phyloP scores from a whole-genome alignment of 2,797 vertebrate species.

The Xyrichtys novacula region DNA sequence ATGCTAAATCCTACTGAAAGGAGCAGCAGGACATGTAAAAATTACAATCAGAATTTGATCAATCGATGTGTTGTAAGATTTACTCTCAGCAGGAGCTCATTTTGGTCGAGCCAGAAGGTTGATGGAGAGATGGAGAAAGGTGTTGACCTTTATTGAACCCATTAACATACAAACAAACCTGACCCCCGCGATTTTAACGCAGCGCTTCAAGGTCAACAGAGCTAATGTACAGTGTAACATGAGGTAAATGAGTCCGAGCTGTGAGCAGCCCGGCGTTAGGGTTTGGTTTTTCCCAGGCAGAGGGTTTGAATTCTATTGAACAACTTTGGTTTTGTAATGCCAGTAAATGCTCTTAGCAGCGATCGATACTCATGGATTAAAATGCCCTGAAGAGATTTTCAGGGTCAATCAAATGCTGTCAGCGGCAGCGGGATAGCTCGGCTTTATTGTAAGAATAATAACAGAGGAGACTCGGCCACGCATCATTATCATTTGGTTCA shows the following conservation, averaged over 20 bases:
- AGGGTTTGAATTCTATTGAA: conserved; percentile 46
- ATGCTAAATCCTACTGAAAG: not conserved
- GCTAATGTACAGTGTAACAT: conserved; percentile 2
- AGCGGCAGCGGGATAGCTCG: not conserved
- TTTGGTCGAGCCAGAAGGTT: conserved; percentile 15
- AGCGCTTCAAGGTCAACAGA: conserved; percentile 50
- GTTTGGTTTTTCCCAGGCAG: conserved; percentile 28
- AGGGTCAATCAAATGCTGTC: conserved; percentile 57
- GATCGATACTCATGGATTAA: conserved; percentile 61
- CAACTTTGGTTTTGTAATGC: conserved; percentile 47
- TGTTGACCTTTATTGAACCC: conserved; percentile 44
- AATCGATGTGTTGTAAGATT: not conserved
- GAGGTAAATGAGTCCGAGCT: conserved; percentile 29
- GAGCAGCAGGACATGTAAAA: not conserved
- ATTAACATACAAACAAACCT: conserved; percentile 41
- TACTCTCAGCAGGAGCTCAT: not conserved
- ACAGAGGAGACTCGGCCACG: not conserved
- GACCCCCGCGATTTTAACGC: conserved; percentile 18
- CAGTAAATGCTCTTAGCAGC: conserved; percentile 64
- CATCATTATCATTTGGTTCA: not conserved
- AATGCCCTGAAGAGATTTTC: conserved; percentile 52
- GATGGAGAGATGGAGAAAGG: conserved; percentile 16
- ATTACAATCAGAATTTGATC: not conserved
- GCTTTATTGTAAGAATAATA: conserved; percentile 4
- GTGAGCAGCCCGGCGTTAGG: conserved; percentile 15